phyloP scores from a whole-genome alignment of 92 coral and sea anemone species.

The Palythoa grandis region DNA sequence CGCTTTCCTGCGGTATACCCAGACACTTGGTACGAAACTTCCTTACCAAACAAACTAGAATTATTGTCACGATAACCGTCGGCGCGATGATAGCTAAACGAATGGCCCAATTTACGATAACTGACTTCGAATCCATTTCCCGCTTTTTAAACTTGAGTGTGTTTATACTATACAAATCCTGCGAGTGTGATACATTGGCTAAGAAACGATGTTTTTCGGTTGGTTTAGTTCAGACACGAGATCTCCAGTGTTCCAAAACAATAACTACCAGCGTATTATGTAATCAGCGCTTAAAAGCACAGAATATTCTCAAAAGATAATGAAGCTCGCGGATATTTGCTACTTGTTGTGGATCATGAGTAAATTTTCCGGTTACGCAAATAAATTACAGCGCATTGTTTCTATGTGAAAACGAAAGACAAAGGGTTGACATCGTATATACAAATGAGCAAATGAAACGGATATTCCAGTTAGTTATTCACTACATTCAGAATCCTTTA shows the following conservation, averaged over 20 bases:
- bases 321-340: constrained; percentile 12
- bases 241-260: background rate
- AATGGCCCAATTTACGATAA: background rate
- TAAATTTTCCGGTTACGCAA: constrained; percentile 27
- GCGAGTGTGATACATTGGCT: background rate
- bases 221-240: background rate
- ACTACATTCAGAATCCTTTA: background rate
- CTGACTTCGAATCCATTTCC: background rate
- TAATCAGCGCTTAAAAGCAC: constrained; percentile 16
- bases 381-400: background rate
- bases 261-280: background rate
- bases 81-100: constrained; percentile 33
- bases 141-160: background rate
- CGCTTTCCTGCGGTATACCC: background rate
- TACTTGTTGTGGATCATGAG: background rate
- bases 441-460: background rate
- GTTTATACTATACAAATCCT: no score
- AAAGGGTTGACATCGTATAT: background rate
- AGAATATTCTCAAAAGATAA: constrained; percentile 26
- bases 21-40: constrained; percentile 22
- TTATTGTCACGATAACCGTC: background rate
- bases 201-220: background rate
- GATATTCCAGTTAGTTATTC: background rate
- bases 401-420: background rate
- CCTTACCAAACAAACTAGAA: constrained; percentile 33